Percentiles rank a stretch among this genome's conserved stretches.
These are phyloP conservation scores for Mystacides longicornis DNA, from an alignment of 2,888 invertebrate species.

Conservation along the genomic window DNA sequence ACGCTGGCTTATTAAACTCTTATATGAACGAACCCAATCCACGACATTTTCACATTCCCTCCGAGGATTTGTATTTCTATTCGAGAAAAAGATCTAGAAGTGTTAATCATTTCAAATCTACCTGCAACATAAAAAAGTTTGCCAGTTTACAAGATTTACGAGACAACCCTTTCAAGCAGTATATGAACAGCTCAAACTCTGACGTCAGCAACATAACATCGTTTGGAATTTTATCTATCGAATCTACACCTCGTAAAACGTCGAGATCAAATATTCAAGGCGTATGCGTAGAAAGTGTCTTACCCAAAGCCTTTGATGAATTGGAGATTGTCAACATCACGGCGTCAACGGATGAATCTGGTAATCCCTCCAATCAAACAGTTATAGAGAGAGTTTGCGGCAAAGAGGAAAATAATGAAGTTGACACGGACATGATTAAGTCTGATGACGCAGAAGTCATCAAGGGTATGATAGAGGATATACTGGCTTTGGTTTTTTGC, in stretches of 20 bases:
- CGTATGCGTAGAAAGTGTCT: neutral
- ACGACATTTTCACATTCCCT: constrained; percentile 41
- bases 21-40: constrained; percentile 40
- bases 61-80: neutral
- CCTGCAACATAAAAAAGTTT: neutral
- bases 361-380: neutral
- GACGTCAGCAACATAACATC: neutral
- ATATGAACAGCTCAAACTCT: neutral
- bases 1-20: constrained; percentile 41
- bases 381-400: neutral
- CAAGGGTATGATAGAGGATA: neutral
- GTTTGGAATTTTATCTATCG: neutral
- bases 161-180: constrained; percentile 13
- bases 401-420: neutral
- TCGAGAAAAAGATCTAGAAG: constrained; percentile 2
- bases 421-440: neutral
- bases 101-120: neutral
- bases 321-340: neutral
- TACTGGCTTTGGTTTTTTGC: neutral
- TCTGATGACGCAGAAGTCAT: neutral
- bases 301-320: neutral
- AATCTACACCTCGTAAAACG: neutral
- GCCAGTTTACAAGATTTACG: neutral
- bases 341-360: neutral
- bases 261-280: neutral